A percentile compares a stretch with the other conserved stretches of the same genome.
Conservation (phyloP, 37 sponge, comb jelly and placozoan genomes). For the Geodia barretti region DNA sequence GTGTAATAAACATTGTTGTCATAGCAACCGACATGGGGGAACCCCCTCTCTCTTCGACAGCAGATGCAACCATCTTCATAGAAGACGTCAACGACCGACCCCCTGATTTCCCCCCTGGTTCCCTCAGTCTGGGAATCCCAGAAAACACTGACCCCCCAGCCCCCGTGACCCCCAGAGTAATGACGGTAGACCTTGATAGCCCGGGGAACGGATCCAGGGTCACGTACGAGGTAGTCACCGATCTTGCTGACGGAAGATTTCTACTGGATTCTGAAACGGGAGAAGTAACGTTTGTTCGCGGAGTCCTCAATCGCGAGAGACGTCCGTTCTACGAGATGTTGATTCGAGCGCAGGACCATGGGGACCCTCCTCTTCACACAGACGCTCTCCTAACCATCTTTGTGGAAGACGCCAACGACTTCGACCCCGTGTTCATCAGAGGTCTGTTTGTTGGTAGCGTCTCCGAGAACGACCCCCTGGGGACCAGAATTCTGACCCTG, state of each 20-base stretch:
- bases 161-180: slow-evolving; percentile 29
- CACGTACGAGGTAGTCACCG: slow-evolving; percentile 36
- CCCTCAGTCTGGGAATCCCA: slow-evolving; percentile 37
- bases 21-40: slow-evolving; percentile 43
- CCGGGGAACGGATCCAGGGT: slow-evolving; percentile 58
- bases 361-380: slow-evolving; percentile 39
- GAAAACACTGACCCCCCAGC: slow-evolving; percentile 33
- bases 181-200: slow-evolving; percentile 52
- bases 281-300: slow-evolving; percentile 32
- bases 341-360: slow-evolving; percentile 59
- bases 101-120: slow-evolving; percentile 42
- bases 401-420: slow-evolving; percentile 64
- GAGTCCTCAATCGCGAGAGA: slow-evolving; percentile 47
- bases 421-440: slow-evolving; percentile 49
- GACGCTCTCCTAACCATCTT: slow-evolving; percentile 42
- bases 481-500: slow-evolving; percentile 44
- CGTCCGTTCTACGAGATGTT: slow-evolving; percentile 33
- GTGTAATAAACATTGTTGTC: slow-evolving; percentile 15
- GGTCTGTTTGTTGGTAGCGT: slow-evolving; percentile 19
- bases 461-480: slow-evolving; percentile 31
- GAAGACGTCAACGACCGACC: slow-evolving; percentile 67
- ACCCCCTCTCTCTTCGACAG: slow-evolving; percentile 26
- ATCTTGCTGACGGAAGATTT: slow-evolving; percentile 47
- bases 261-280: slow-evolving; percentile 42
- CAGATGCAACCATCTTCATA: slow-evolving; percentile 43